These are phyloP conservation scores for Ectemnius lituratus DNA, from an alignment of 2,888 invertebrate genomes.

Conservation along the genomic window DNA sequence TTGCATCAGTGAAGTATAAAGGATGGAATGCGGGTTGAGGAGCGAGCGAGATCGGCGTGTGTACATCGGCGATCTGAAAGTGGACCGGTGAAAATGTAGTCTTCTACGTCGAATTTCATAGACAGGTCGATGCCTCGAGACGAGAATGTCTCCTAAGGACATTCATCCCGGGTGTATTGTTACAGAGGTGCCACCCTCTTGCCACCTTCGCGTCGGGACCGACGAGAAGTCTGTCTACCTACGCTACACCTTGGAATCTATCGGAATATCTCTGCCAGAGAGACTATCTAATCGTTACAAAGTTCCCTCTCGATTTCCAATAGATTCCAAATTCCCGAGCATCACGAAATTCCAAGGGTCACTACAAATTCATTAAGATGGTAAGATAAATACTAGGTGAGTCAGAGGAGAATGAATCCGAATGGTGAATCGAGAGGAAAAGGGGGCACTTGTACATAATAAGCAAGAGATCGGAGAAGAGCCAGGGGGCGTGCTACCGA, in stretches of 20 bases:
- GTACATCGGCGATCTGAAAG: conserved; percentile 1
- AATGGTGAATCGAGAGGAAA: not conserved
- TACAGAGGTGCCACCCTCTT: conserved; percentile 13
- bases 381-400: no score
- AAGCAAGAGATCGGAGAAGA: not conserved
- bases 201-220: conserved; percentile 20
- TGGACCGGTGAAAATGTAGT: conserved; percentile 8
- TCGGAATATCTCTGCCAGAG: conserved; percentile 11
- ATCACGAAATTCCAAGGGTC: not conserved
- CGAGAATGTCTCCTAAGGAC: conserved; percentile 21
- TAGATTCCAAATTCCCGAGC: not conserved
- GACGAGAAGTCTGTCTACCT: conserved; percentile 35
- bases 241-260: conserved; percentile 25
- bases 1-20: no score
- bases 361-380: no score
- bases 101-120: conserved; percentile 16
- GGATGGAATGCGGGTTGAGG: no score
- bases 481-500: not conserved
- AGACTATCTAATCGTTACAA: not conserved
- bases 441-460: not conserved
- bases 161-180: conserved; percentile 38
- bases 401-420: no score
- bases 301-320: conserved; percentile 2
- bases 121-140: conserved; percentile 33
- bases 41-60: not conserved